Evolutionary conservation across 2,888 invertebrate species (phyloP).

Genomic region (Drosophila kanekoi): DNA sequence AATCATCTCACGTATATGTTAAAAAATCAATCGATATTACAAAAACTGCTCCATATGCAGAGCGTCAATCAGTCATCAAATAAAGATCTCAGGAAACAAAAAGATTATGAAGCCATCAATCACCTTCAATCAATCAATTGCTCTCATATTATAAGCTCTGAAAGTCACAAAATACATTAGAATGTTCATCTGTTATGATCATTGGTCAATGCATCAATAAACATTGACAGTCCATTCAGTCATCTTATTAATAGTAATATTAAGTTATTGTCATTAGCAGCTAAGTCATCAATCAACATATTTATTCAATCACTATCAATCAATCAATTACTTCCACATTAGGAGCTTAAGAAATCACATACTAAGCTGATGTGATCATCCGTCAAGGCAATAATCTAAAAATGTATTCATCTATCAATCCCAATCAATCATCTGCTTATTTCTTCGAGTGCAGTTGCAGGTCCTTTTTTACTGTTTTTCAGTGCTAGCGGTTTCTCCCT

Average conservation of each 20-base stretch:
- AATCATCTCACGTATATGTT: no score
- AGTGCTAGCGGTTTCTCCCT: constrained; percentile 17
- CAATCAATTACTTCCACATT: neutral
- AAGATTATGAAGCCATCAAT: neutral
- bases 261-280: neutral
- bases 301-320: neutral
- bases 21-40: no score
- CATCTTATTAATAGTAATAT: neutral
- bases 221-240: neutral
- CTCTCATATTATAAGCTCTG: neutral
- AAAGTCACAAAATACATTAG: no score
- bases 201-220: no score
- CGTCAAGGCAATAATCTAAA: neutral
- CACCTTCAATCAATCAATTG: neutral
- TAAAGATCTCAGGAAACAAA: no score
- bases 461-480: constrained; percentile 23
- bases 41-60: no score
- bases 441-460: constrained; percentile 35
- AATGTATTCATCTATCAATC: constrained; percentile 20
- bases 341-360: neutral
- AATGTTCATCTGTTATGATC: no score
- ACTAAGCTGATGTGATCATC: neutral
- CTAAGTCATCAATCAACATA: neutral
- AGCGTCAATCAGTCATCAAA: neutral
- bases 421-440: constrained; percentile 32